Conservation (phyloP, 1,140 invertebrate genomes). For the Danaus plexippus region DNA sequence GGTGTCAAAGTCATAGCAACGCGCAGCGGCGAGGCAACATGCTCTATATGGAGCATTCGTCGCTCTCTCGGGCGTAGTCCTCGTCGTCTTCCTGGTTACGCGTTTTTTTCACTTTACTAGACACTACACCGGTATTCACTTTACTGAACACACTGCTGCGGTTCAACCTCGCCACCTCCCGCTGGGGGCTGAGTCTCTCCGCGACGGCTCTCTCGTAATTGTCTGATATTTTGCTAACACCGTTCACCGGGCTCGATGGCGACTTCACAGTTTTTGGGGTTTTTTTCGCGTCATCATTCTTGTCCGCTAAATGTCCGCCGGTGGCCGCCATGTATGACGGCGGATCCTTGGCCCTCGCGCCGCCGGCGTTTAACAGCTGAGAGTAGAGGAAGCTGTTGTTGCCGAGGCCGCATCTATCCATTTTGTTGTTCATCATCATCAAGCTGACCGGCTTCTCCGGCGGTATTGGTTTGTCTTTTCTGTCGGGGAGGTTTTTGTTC, state of each 20-base stretch:
- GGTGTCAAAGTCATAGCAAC: conserved; percentile 28
- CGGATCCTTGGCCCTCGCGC: conserved; percentile 50
- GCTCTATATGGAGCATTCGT: conserved; percentile 72
- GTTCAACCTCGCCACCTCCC: conserved; percentile 49
- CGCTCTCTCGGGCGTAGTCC: conserved; percentile 74
- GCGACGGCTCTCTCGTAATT: conserved; percentile 65
- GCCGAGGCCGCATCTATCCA: conserved; percentile 50
- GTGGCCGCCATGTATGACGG: conserved; percentile 57
- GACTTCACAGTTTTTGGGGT: conserved; percentile 39
- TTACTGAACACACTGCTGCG: conserved; percentile 63
- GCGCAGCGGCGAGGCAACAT: conserved; percentile 19
- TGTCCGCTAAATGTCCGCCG: conserved; percentile 35
- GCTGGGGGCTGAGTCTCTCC: conserved; percentile 52
- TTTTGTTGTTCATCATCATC: conserved; percentile 65
- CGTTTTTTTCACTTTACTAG: conserved; percentile 47
- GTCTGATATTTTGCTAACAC: conserved; percentile 68
- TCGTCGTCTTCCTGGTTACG: conserved; percentile 55
- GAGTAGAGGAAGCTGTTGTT: conserved; percentile 69
- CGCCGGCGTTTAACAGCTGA: conserved; percentile 51
- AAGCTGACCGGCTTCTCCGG: conserved; percentile 61
- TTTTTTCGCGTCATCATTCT: conserved; percentile 32
- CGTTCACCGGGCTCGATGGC: conserved; percentile 60
- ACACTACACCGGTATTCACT: conserved; percentile 59
- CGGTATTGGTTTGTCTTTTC: conserved; percentile 59
- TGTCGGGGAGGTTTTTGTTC: conserved; percentile 48